Base-by-base conservation (phyloP, 2,113 vertebrate species). In the Spermophilus dauricus region DNA sequence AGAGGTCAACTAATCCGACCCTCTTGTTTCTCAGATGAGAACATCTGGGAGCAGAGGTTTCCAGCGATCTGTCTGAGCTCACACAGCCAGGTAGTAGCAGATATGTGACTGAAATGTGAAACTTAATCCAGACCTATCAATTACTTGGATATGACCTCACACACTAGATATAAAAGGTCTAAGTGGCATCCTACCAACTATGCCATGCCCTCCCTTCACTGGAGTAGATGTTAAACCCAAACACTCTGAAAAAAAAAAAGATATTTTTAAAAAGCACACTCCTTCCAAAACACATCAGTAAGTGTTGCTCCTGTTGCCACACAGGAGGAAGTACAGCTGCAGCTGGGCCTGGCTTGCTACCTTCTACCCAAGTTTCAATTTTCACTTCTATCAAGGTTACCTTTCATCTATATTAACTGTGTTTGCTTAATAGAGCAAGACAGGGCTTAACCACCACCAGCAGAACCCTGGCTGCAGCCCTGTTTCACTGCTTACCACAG, bases 351-450 rank as follows among this genome's bases (percentile, higher is more conserved):
- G 95, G 90, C 48, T 92, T 91, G 97, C 90, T 97, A 39, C 97
- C 98, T 98, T 98, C 98, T 97, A 98, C 98, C 96, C 94, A 73
- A 97, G 98, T 99, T 99, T 99, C 98, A 98, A 98, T 99, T 99
- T 98, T 98, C 98, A 98, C 98, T 99, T 99, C 98, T 98, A 98
- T 98, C 58, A 98, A 98, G 97, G 95, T 98, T 98, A 98, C 98
- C 98, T 99, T 98, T 98, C 0, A 80, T 97, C 98, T 96, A 83
- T 86, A 97, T 91, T 94, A 88, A 97, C 94, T 1, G 14, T 78
- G 2, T 75, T 58, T 80, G 92, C 97, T 97, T 91, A 96, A 92
- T 91, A 88, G 93, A 51, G 86, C 92, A 97, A 96, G 96, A 91
- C 81, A 18, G 72, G 95, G 11, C 48, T 95, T 58, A 96, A 88